Evolutionary conservation across 2,797 vertebrate species (phyloP).

Genomic region (Falco peregrinus): DNA sequence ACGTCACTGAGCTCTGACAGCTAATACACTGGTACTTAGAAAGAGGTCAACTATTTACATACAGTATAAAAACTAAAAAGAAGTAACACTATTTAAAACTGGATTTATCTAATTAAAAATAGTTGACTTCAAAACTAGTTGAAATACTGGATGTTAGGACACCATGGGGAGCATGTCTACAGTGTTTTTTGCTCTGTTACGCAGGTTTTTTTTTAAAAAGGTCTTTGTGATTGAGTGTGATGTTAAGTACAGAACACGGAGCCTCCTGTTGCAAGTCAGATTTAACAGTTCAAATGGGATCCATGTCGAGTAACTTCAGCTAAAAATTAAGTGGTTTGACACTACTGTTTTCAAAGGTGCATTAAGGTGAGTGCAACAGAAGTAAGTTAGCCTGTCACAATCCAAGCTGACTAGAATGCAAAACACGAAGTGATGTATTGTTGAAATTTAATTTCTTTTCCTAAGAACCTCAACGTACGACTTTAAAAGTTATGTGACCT

Average conservation of each 20-base stretch:
- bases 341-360: neutral
- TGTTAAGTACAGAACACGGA: neutral
- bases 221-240: neutral
- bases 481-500: neutral
- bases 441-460: neutral
- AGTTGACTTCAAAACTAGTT: neutral
- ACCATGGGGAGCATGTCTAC: neutral
- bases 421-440: neutral
- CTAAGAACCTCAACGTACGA: neutral
- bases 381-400: neutral
- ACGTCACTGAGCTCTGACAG: rapidly evolving
- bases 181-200: neutral
- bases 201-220: neutral
- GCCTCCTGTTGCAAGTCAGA: neutral
- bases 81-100: neutral
- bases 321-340: neutral
- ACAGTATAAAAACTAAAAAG: neutral
- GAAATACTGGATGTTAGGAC: neutral
- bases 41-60: neutral
- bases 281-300: neutral
- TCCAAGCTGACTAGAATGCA: neutral
- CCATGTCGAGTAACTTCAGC: neutral
- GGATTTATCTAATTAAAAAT: neutral
- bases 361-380: neutral
- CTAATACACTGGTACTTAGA: neutral